phyloP scores from a whole-genome alignment of 2,888 invertebrate species.

The Pyrrhosoma nymphula region DNA sequence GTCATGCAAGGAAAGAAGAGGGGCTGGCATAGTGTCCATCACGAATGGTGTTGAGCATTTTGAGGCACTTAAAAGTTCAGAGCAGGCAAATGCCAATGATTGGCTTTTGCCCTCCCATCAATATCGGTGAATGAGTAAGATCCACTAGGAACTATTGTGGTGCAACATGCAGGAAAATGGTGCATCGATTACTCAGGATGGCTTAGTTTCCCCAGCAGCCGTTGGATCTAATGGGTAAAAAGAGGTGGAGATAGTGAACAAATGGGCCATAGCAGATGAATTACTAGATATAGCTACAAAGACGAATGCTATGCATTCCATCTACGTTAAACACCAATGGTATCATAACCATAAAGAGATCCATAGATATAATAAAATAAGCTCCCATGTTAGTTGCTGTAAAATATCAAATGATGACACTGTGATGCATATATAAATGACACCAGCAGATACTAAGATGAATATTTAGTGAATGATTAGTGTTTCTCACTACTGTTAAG shows the following conservation, averaged over 20 bases:
- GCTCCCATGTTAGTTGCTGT: no score
- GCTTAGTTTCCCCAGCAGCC: conserved; percentile 35
- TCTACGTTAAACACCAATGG: neutral
- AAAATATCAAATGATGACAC: no score
- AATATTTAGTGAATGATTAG: no score
- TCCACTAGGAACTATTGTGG: conserved; percentile 39
- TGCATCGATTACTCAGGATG: conserved; percentile 13
- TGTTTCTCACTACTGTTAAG: no score
- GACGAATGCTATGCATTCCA: neutral
- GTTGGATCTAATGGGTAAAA: conserved; percentile 15
- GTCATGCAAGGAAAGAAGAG: neutral
- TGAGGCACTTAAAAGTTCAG: neutral
- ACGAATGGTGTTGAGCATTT: neutral
- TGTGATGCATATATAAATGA: no score
- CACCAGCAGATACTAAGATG: no score
- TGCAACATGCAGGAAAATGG: conserved; percentile 38
- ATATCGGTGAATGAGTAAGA: conserved; percentile 1
- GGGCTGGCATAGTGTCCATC: neutral
- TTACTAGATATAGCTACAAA: neutral
- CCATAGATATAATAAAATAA: no score
- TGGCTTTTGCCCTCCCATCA: conserved; percentile 14
- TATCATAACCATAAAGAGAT: neutral
- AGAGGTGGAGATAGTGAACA: conserved; percentile 22
- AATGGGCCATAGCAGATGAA: neutral
- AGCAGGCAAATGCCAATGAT: neutral